Evolutionary conservation across 2,888 invertebrate genomes (phyloP), one percentile per base, ranked within the genome.

Genomic region (Thymelicus sylvestris): DNA sequence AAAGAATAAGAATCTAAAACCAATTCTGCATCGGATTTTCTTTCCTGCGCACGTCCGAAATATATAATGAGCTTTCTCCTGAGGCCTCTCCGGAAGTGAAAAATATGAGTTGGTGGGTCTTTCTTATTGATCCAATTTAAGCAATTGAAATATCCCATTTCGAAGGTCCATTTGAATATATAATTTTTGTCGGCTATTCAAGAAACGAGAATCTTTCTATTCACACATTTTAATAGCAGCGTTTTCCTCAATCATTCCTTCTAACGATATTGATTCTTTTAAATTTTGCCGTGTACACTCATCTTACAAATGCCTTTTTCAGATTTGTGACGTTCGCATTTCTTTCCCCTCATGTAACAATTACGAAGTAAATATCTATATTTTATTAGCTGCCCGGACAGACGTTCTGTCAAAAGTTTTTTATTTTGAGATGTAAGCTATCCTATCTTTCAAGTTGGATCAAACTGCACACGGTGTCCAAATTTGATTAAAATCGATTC

Each of bases 41-140:
- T 39, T 41, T 41, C 15, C 60, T 60, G 60, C 39, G 60, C 39
- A 41, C 60, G 60, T 60, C 60, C 60, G 41, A 60, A 60, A 60
- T 60, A 60, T 60, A 19, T 60, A 60, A 60, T 60, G 41, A 60
- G 60, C 15, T 60, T 39, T 41, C 60, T 39, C 41, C 60, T 41
- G 15, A 39, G 60, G 60, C 59, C 39, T 59, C 3, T 39, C 59
- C 39, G 59, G 39, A 59, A 39, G 39, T n/a, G 12, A 55, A 55
- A 59, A 59, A 59, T 39, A 39, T 39, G 39, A 59, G 39, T 59
- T 38, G 59, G 6, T 24, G 31, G 31, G 59, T 59, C 6, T 39
- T 39, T 59, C 59, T 59, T 59, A 55, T 19, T 55, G 55, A 55
- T 55, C 24, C 55, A 55, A 55, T 59, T 57, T n/a, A 39, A 59